Conservation (phyloP, 2,888 invertebrate genomes). For the Polymixis flavicincta region DNA sequence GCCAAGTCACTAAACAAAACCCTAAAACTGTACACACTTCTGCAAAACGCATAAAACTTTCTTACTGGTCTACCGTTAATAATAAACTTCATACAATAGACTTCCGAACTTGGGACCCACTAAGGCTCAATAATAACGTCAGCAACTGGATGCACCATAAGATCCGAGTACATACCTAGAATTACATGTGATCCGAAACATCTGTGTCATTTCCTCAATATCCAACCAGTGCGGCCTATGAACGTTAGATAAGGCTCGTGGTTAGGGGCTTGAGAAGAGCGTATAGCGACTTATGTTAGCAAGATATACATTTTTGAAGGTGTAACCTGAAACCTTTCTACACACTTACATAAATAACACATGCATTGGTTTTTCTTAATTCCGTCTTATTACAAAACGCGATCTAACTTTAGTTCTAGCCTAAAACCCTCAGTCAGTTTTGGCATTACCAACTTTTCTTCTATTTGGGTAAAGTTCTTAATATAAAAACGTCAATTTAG, state of each 20-base stretch:
- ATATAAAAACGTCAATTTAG: too few relatives aligned
- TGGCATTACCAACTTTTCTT: too few relatives aligned
- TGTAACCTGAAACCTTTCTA: neutral
- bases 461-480: too few relatives aligned
- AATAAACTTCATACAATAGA: slow-evolving; percentile 32
- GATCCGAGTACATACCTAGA: slow-evolving; percentile 72
- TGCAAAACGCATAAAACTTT: neutral
- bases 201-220: slow-evolving; percentile 90
- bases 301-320: neutral
- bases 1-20: neutral
- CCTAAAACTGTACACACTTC: too few relatives aligned
- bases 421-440: too few relatives aligned
- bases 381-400: too few relatives aligned
- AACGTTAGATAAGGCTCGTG: slow-evolving; percentile 71
- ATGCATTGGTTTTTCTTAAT: too few relatives aligned
- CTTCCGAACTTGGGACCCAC: neutral
- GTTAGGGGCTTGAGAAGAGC: slow-evolving; percentile 49
- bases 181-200: slow-evolving; percentile 86
- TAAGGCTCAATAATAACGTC: slow-evolving; percentile 45
- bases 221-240: slow-evolving; percentile 85
- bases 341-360: neutral
- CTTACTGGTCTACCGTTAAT: neutral
- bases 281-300: slow-evolving; percentile 38
- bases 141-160: slow-evolving; percentile 55
- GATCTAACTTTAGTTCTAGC: too few relatives aligned